Base-by-base conservation (phyloP, 1,140 invertebrate genomes). In the Pseudachorutes palmiensis region DNA sequence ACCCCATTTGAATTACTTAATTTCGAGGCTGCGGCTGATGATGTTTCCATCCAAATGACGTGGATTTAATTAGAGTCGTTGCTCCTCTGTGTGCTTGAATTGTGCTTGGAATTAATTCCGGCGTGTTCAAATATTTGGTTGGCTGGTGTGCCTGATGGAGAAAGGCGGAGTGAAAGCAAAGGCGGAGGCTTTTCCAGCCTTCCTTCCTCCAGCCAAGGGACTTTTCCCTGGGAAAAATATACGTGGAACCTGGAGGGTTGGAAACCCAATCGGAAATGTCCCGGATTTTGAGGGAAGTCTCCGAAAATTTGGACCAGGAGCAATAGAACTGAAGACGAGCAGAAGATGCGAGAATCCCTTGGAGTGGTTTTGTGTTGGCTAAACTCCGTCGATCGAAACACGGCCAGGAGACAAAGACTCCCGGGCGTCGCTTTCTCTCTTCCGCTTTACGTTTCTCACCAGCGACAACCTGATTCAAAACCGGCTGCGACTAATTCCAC, bases 211-310 rank as follows among this genome's bases (percentile, higher is more conserved):
- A 12, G 9, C 36, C 36, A 19, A 45, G 36, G 36, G 9, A 45
- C 36, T 45, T 45, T 45, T 45, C 36, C 36, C 19, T 12, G 36
- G 36, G 36, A 45, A 9, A 45, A 19, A 19, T 19, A 9, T 45
- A 12, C 36, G 36, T 19, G 19, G 36, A 19, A n/a, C n/a, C n/a
- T n/a, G 9, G 5, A 55, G 51, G 51, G 14, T 55, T 19, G 51
- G 24, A 26, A 26, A 14, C 24, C 24, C 51, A 55, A 55, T 55
- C 51, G 51, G 51, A 55, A 55, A 55, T 16, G 12, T 5, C 51
- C 51, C 51, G 14, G 51, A 55, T 55, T 26, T 26, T 55, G 51
- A 22, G 24, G 14, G 51, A 55, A 55, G 51, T 55, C 51, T 22
- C 24, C 51, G 24, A 14, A 55, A 19, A 5, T 26, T 55, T 55